These are phyloP conservation scores for Hippocampus comes DNA, from an alignment of 2,113 vertebrate species.

Conservation along the genomic window DNA sequence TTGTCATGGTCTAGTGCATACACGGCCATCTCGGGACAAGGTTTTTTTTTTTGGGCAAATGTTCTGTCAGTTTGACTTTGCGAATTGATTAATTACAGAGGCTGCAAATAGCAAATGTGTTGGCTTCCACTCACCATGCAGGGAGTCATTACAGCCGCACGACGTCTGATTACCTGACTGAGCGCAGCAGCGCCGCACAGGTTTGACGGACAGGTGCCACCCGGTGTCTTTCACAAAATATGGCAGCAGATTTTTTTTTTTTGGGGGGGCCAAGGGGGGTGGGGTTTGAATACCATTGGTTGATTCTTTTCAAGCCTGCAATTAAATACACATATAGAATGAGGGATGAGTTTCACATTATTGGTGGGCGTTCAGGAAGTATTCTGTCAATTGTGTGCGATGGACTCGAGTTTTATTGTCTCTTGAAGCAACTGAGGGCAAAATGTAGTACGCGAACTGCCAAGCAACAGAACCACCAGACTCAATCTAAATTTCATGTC, in stretches of 20 bases:
- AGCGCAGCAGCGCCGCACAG: slow-evolving; percentile 30
- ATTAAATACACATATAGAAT: no score
- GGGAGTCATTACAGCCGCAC: slow-evolving; percentile 50
- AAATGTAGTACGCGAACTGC: no score
- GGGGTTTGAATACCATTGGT: not conserved
- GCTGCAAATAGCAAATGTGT: slow-evolving; percentile 55
- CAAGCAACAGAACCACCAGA: no score
- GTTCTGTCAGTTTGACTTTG: slow-evolving; percentile 14
- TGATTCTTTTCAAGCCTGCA: not conserved
- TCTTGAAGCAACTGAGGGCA: no score
- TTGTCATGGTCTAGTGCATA: not conserved
- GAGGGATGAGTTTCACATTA: no score
- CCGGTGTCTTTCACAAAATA: not conserved
- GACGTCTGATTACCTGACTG: slow-evolving; percentile 57
- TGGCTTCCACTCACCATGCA: slow-evolving; percentile 29
- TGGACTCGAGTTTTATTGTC: no score
- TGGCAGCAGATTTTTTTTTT: not conserved
- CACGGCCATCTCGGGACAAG: not conserved
- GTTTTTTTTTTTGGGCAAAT: not conserved
- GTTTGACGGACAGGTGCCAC: slow-evolving; percentile 21
- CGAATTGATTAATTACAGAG: slow-evolving; percentile 59
- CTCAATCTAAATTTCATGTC: no score
- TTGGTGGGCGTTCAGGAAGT: no score
- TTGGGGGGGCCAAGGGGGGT: no score
- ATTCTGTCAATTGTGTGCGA: no score